phyloP scores from a whole-genome alignment of 2,113 vertebrate genomes.

The Atractosteus spatula region DNA sequence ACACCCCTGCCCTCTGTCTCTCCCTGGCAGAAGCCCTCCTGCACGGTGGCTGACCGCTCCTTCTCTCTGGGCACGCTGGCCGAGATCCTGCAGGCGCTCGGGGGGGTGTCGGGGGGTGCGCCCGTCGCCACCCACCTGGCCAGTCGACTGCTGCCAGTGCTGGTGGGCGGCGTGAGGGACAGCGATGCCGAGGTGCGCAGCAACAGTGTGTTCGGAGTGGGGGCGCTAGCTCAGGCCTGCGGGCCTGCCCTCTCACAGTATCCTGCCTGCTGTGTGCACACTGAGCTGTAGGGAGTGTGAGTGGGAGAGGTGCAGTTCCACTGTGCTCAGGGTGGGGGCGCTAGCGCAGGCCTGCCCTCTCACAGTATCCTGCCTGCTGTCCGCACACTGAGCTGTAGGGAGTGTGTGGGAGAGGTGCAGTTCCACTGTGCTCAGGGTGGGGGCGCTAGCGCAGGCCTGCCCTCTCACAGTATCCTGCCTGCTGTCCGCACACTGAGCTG shows the following conservation, averaged over 20 bases:
- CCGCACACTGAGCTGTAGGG: not conserved
- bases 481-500: not conserved
- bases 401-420: not conserved
- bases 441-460: too few relatives aligned
- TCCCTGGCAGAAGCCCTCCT: slow-evolving; percentile 68
- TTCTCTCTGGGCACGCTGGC: slow-evolving; percentile 78
- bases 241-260: slow-evolving; percentile 68
- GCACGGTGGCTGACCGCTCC: slow-evolving; percentile 77
- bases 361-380: not conserved
- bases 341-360: too few relatives aligned
- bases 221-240: slow-evolving; percentile 73
- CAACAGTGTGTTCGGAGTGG: slow-evolving; percentile 82
- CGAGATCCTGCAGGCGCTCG: slow-evolving; percentile 72
- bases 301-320: not conserved
- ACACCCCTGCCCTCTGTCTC: not conserved
- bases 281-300: not conserved
- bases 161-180: slow-evolving; percentile 66
- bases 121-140: slow-evolving; percentile 64
- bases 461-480: not conserved
- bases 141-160: slow-evolving; percentile 68
- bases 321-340: not conserved
- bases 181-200: slow-evolving; percentile 78
- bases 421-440: not conserved
- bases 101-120: slow-evolving; percentile 41
- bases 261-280: slow-evolving; percentile 37